Evolutionary conservation across 2,113 vertebrate genomes (phyloP).

Genomic region (Limnothrissa miodon): DNA sequence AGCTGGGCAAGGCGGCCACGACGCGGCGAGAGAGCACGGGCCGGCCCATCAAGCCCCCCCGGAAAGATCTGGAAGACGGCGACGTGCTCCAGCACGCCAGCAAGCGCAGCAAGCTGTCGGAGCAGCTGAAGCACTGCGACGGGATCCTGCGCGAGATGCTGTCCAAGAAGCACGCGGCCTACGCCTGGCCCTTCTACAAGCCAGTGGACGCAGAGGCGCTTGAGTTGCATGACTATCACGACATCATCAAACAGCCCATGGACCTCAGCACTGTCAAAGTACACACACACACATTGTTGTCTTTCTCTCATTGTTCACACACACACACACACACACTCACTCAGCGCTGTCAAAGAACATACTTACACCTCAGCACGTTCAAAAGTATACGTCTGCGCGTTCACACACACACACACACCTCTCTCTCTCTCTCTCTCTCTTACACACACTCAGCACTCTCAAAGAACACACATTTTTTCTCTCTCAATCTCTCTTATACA

Average conservation of each 20-base stretch:
- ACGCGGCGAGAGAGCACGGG: conserved; percentile 85
- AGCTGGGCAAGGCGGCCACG: conserved; percentile 74
- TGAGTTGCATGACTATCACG: too few species aligned
- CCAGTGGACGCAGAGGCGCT: neutral
- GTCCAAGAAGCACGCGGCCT: conserved; percentile 96
- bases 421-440: too few species aligned
- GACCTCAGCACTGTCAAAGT: too few species aligned
- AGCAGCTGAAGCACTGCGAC: conserved; percentile 95
- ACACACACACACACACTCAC: neutral
- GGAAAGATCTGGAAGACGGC: conserved; percentile 85
- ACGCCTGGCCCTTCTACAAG: conserved; percentile 99
- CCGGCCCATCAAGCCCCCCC: conserved; percentile 88
- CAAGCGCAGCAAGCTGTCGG: conserved; percentile 84
- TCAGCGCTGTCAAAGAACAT: neutral
- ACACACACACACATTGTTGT: too few species aligned
- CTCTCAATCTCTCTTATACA: too few species aligned
- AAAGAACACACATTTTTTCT: too few species aligned
- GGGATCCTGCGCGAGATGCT: conserved; percentile 97
- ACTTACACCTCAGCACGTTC: neutral
- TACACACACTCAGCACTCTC: too few species aligned
- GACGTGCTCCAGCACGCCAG: conserved; percentile 76
- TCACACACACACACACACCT: too few species aligned
- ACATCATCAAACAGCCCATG: too few species aligned
- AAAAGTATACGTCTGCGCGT: neutral
- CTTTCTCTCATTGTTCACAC: too few species aligned